Base-by-base conservation (phyloP, 2,113 vertebrate species). In the Craseonycteris thonglongyai region DNA sequence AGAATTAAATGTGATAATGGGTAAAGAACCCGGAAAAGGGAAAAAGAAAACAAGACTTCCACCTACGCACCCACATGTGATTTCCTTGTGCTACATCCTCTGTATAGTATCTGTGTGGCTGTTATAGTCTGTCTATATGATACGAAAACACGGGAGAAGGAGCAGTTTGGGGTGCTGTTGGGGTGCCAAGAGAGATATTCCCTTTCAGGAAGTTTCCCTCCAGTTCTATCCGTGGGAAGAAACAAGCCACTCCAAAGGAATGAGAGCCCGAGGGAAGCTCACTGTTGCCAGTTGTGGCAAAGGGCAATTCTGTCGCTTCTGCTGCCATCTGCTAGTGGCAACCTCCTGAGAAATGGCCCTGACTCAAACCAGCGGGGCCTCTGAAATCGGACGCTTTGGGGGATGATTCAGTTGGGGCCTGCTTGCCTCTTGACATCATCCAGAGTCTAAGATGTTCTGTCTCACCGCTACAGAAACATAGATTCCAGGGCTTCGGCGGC, bases 391-490 rank as follows among this genome's bases (percentile, higher is more conserved):
- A 79, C 10, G 2, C 81, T 15, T 5, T 38, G 51, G 5, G 59
- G 71, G 6, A 22, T 40, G 87, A 47, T 21, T 76, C 13, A n/a
- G 61, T 2, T 22, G 15, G 5, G 93, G 83, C 87, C 63, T 5
- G 1, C 80, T 42, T 4, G 79, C 51, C 0, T 66, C 58, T 59
- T 95, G 96, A 91, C 72, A 13, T 95, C 97, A 91, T 18, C 7
- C 21, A 4, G 79, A 71, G 59, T 45, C 88, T 72, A 0, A 16
- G n/a, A 11, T 1, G 74, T 74, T 49, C 78, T 5, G 68, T 90
- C 95, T 93, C 49, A 5, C 95, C 9, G 10, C 85, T 56, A 59
- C 82, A 58, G 58, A 18, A 0, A 0, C 47, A 24, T 56, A n/a
- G 30, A 83, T 96, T 94, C 92, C 78, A 81, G 88, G 92, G 5